phyloP scores from a whole-genome alignment of 2,888 invertebrate species.

The Ophioninae sp. region DNA sequence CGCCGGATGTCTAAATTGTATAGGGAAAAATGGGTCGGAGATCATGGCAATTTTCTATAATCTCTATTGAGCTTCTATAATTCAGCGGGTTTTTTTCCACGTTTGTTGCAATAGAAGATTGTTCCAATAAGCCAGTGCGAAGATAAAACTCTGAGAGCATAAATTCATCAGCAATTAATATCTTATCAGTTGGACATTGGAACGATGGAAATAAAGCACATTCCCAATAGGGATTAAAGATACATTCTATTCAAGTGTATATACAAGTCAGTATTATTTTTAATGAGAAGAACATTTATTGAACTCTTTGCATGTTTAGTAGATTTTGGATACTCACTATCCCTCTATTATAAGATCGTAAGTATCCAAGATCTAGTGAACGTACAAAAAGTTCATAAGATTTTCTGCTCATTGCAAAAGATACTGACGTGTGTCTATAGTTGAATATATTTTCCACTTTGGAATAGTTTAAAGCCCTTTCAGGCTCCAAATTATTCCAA shows the following conservation, averaged over 20 bases:
- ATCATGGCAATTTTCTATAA: background rate
- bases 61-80: background rate
- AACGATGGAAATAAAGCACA: conserved; percentile 38
- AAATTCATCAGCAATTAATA: conserved; percentile 29
- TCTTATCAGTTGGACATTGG: conserved; percentile 52
- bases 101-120: conserved; percentile 1
- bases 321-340: conserved; percentile 22
- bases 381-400: too few relatives aligned
- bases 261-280: background rate
- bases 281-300: conserved; percentile 32
- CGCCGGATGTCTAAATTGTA: background rate
- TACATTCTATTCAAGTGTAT: background rate
- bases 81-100: background rate
- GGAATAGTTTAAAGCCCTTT: too few relatives aligned
- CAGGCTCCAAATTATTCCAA: background rate
- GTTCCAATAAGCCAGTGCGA: conserved; percentile 3
- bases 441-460: too few relatives aligned
- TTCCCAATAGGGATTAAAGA: conserved; percentile 24
- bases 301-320: conserved; percentile 21
- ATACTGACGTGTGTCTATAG: too few relatives aligned
- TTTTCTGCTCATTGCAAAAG: too few relatives aligned
- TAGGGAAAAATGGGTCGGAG: too few relatives aligned
- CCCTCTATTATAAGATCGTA: background rate
- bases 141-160: conserved; percentile 28
- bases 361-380: too few relatives aligned